These are phyloP conservation scores for Lithobates sylvaticus DNA, from an alignment of 2,797 vertebrate genomes.

Conservation along the genomic window DNA sequence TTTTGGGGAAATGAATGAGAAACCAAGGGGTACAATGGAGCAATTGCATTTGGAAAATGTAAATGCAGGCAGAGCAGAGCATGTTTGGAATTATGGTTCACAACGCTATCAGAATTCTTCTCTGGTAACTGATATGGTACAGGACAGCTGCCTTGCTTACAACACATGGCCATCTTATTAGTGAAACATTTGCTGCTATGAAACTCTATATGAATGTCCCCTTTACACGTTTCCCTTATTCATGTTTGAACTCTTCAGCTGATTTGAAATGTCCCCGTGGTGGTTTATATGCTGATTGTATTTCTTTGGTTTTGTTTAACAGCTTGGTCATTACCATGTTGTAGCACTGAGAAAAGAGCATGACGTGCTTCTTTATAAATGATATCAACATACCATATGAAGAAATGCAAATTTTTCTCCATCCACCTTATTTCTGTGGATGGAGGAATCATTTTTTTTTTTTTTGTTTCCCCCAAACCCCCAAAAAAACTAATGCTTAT, in stretches of 20 bases:
- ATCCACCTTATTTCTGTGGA: too few relatives aligned
- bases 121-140: constrained; percentile 5
- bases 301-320: not conserved
- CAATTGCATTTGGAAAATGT: constrained; percentile 22
- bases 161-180: constrained; percentile 45
- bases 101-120: constrained; percentile 12
- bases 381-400: not conserved
- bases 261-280: constrained; percentile 1
- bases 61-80: constrained; percentile 8
- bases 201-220: constrained; percentile 33
- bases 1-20: not conserved
- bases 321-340: not conserved
- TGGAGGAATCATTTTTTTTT: too few relatives aligned
- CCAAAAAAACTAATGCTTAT: too few relatives aligned
- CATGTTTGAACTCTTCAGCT: constrained; percentile 39
- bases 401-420: not conserved
- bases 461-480: too few relatives aligned
- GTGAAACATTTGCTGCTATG: constrained; percentile 42
- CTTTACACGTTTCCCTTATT: constrained; percentile 27
- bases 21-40: not conserved
- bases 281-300: not conserved
- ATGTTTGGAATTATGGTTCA: constrained; percentile 16
- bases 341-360: not conserved
- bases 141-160: constrained; percentile 26
- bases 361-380: not conserved